Evolutionary conservation across 2,113 vertebrate genomes (phyloP).

Genomic region (Hiodon tergisus): DNA sequence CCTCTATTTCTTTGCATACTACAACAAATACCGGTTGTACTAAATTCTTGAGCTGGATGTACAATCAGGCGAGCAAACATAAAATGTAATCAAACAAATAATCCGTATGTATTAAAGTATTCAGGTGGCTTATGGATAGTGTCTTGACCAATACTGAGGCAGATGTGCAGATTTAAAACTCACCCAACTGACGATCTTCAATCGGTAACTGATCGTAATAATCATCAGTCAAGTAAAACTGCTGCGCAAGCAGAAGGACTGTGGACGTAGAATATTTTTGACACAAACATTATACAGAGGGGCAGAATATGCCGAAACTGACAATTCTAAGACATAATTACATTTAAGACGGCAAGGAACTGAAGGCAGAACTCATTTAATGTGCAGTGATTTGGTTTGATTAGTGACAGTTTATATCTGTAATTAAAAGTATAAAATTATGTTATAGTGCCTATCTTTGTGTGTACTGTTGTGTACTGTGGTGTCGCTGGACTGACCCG

Average conservation of each 20-base stretch:
- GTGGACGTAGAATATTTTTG: slow-evolving; percentile 29
- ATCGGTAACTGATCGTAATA: slow-evolving; percentile 20
- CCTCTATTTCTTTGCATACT: no score
- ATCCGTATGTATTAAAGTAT: no score
- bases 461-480: background rate
- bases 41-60: no score
- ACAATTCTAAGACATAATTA: background rate
- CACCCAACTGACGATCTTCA: slow-evolving; percentile 36
- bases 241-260: slow-evolving; percentile 57
- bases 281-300: background rate
- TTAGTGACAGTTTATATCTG: no score
- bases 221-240: background rate
- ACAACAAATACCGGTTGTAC: no score
- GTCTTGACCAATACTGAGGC: slow-evolving; percentile 17
- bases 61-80: no score
- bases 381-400: no score
- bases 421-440: no score
- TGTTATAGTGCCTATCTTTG: background rate
- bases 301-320: background rate
- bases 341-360: no score
- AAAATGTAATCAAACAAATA: no score
- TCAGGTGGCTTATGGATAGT: no score
- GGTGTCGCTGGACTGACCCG: slow-evolving; percentile 59
- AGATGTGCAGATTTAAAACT: slow-evolving; percentile 33
- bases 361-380: no score